Conservation (phyloP, 2,888 invertebrate species). For the Drosophila peninsularis region DNA sequence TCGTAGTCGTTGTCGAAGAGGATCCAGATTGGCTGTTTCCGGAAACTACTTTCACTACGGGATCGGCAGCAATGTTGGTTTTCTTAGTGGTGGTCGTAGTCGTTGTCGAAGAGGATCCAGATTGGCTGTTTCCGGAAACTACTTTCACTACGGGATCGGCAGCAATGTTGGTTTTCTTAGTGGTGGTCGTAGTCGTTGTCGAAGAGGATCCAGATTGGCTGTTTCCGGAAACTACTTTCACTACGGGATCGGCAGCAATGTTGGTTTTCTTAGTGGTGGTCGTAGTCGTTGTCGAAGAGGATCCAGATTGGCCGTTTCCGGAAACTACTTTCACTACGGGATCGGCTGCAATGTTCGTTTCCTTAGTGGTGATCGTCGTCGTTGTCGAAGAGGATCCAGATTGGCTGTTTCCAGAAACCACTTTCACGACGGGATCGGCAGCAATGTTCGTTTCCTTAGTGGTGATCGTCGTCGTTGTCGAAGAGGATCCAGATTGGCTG, state of each 20-base stretch:
- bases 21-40: no score
- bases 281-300: not conserved
- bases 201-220: not conserved
- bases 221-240: not conserved
- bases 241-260: not conserved
- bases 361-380: constrained; percentile 4
- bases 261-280: not conserved
- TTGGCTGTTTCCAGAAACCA: not conserved
- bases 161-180: no score
- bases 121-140: not conserved
- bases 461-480: not conserved
- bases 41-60: not conserved
- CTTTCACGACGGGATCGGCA: not conserved
- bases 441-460: not conserved
- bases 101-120: not conserved
- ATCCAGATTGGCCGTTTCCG: constrained; percentile 1
- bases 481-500: not conserved
- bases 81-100: not conserved
- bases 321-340: not conserved
- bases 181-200: not conserved
- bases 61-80: not conserved
- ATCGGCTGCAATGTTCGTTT: not conserved
- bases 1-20: no score
- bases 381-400: constrained; percentile 5
- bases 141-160: not conserved